Evolutionary conservation across 2,888 invertebrate genomes (phyloP), one percentile per base, ranked within the genome.

Genomic region (Melinaea menophilus): DNA sequence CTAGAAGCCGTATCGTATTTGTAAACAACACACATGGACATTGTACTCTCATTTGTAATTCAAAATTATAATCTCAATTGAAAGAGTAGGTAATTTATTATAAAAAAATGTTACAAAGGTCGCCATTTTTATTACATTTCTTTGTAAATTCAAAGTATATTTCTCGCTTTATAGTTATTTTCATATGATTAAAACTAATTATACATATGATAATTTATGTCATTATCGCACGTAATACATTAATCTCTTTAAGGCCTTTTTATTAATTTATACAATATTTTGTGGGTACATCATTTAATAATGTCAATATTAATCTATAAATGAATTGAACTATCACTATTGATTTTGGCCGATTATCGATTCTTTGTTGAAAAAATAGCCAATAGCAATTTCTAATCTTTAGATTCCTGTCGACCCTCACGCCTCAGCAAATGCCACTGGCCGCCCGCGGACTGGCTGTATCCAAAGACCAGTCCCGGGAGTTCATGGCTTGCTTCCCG

Each of bases 401-500:
- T 86, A 91, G 91, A 85, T 91, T 85, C 83, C 86, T 93, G 79
- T 93, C 93, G 58, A 93, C 93, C 72, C 88, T 93, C 79, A 92
- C 93, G 75, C 90, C 92, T 68, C 92, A 93, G 79, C 90, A 91
- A 78, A 87, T 92, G 80, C 92, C 93, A 69, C 83, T 91, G 81
- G 92, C 93, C 67, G 91, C 94, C 69, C 92, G 92, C 69, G 91
- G 92, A 77, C 92, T 93, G 74, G 92, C 93, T 58, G 92, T 94
- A 58, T 94, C 93, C 67, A 96, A 95, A 88, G 96, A 97, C 86
- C 96, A 97, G 87, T 94, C 94, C 81, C 92, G 96, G 75, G 96
- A 96, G 82, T 95, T 97, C 88, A 95, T 97, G 95, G 95, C 95
- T 59, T 90, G 96, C 70, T 97, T 97, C 91, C 96, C 97, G 77